These are phyloP conservation scores for Chaetodon auriga DNA, from an alignment of 2,113 vertebrate genomes.

Conservation along the genomic window DNA sequence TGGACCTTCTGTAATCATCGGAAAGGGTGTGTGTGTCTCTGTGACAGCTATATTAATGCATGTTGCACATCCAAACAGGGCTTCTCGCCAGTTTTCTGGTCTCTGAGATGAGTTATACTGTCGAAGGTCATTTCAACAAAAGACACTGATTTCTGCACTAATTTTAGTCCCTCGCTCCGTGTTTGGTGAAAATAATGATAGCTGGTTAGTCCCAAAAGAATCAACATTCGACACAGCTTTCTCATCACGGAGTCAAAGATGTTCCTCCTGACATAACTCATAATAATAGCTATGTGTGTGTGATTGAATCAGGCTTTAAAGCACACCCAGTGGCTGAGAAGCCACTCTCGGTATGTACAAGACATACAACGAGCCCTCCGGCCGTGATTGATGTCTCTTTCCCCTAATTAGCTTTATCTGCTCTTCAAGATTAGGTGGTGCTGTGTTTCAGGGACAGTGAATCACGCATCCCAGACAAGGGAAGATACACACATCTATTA, in stretches of 20 bases:
- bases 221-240: constrained; percentile 30
- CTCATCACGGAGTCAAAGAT: constrained; percentile 21
- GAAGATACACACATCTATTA: constrained; percentile 78
- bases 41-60: constrained; percentile 80
- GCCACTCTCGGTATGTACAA: constrained; percentile 71
- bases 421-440: constrained; percentile 78
- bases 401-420: constrained; percentile 86
- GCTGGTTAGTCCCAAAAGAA: constrained; percentile 6
- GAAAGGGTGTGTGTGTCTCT: constrained; percentile 84
- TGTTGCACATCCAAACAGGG: constrained; percentile 71
- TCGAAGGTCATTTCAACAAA: constrained; percentile 66
- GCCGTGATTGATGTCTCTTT: constrained; percentile 87
- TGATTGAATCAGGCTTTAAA: constrained; percentile 57
- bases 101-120: constrained; percentile 54
- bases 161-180: constrained; percentile 27
- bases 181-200: constrained; percentile 14
- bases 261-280: constrained; percentile 63
- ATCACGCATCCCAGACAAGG: constrained; percentile 75
- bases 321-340: constrained; percentile 84
- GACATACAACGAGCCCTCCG: constrained; percentile 47
- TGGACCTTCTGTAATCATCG: constrained; percentile 81
- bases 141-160: constrained; percentile 43
- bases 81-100: constrained; percentile 64
- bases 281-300: constrained; percentile 54
- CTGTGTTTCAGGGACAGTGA: constrained; percentile 79